Conservation (phyloP, 2,113 vertebrate genomes). For the Leucoraja erinaceus region DNA sequence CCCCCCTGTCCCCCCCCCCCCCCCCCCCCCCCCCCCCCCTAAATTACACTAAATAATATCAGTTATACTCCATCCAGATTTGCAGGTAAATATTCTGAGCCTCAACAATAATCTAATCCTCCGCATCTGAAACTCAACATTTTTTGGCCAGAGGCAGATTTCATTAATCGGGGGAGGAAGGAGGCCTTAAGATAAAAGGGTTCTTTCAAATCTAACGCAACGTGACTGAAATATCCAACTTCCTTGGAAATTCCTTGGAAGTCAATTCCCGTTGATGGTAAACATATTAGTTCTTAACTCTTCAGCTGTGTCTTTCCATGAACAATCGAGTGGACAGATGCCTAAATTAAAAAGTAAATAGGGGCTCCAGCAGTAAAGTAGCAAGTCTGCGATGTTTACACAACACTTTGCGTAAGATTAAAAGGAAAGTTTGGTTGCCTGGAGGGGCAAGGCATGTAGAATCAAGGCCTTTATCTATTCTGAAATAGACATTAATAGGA, state of each 20-base stretch:
- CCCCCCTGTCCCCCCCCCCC: no score
- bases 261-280: not conserved
- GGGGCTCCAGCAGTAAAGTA: not conserved
- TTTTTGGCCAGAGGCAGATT: not conserved
- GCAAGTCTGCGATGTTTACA: constrained; percentile 12
- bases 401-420: not conserved
- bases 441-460: not conserved
- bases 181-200: not conserved
- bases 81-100: not conserved
- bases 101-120: not conserved
- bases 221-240: not conserved
- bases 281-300: not conserved
- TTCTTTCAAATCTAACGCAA: not conserved
- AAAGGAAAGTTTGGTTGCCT: not conserved
- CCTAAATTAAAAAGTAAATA: not conserved
- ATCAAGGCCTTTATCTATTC: not conserved
- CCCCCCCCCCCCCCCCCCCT: no score
- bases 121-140: not conserved
- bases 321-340: not conserved
- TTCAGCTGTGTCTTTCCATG: not conserved
- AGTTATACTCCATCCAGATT: not conserved
- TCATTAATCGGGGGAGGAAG: no score
- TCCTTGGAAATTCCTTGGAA: not conserved
- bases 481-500: not conserved
- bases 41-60: not conserved